Conservation (phyloP, 2,113 vertebrate species). For the Tragelaphus imberbis region DNA sequence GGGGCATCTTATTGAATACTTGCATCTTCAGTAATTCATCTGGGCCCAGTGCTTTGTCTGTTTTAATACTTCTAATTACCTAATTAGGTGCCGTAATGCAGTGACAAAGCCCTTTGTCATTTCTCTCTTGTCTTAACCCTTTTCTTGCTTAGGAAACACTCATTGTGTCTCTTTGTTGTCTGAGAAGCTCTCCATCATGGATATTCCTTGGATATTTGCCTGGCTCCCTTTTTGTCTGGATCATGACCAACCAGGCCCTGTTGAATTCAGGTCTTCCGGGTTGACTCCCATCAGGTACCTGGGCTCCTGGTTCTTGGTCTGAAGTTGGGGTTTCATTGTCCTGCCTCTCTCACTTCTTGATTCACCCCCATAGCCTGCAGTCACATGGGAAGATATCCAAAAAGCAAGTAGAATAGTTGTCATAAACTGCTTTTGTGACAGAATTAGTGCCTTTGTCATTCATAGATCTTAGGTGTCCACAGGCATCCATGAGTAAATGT, state of each 20-base stretch:
- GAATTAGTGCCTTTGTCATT: not conserved
- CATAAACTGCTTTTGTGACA: not conserved
- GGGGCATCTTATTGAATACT: constrained; percentile 64
- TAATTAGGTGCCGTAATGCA: constrained; percentile 61
- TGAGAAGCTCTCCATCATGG: not conserved
- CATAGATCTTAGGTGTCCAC: not conserved
- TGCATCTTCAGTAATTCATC: constrained; percentile 65
- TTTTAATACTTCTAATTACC: constrained; percentile 73
- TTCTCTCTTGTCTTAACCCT: constrained; percentile 63
- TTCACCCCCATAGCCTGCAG: not conserved
- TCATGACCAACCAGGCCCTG: not conserved
- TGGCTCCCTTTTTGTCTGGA: not conserved
- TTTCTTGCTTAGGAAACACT: constrained; percentile 50
- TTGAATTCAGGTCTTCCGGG: not conserved
- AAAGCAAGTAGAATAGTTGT: not conserved
- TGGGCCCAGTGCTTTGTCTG: constrained; percentile 66
- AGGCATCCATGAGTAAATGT: not conserved
- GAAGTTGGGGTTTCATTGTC: not conserved
- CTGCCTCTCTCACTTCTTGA: not conserved
- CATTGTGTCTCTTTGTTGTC: constrained; percentile 27
- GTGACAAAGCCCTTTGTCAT: constrained; percentile 59
- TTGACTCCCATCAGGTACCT: not conserved
- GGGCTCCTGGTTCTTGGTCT: not conserved
- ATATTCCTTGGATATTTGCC: not conserved
- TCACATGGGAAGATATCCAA: not conserved